These are phyloP conservation scores for Capromys pilorides DNA, from an alignment of 2,797 vertebrate species.

Conservation along the genomic window DNA sequence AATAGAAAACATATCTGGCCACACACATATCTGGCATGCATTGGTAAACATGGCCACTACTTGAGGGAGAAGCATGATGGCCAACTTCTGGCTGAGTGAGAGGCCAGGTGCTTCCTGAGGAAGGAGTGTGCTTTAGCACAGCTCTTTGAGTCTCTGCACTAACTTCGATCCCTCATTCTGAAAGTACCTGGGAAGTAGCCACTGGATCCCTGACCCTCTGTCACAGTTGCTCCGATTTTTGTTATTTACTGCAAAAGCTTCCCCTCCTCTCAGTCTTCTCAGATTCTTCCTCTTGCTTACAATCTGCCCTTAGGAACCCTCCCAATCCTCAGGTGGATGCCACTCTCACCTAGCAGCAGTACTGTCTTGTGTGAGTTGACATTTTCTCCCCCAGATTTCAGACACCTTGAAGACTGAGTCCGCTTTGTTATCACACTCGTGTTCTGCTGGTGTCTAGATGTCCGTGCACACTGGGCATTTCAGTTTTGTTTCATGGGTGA, in stretches of 20 bases:
- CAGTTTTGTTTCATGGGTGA: not conserved
- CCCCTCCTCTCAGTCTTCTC: not conserved
- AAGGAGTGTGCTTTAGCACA: not conserved
- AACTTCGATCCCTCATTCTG: not conserved
- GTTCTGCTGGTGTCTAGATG: not conserved
- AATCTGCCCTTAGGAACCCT: not conserved
- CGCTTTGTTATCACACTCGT: not conserved
- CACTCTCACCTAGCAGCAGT: not conserved
- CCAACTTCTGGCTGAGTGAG: not conserved
- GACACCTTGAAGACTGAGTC: constrained; percentile 31
- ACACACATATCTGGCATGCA: not conserved
- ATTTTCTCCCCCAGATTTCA: not conserved
- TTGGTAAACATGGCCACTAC: not conserved
- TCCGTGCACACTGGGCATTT: not conserved
- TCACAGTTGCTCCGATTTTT: not conserved
- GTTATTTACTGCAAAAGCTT: not conserved
- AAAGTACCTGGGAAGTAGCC: constrained; percentile 20
- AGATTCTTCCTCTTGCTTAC: not conserved
- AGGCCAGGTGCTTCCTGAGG: not conserved
- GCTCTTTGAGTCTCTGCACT: not conserved
- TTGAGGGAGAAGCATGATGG: not conserved
- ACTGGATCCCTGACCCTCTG: not conserved
- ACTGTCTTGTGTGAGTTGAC: not conserved
- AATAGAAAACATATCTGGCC: not conserved
- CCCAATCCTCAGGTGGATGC: not conserved